These are phyloP conservation scores for Melipona quadrifasciata DNA, from an alignment of 1,140 invertebrate species.

Conservation along the genomic window DNA sequence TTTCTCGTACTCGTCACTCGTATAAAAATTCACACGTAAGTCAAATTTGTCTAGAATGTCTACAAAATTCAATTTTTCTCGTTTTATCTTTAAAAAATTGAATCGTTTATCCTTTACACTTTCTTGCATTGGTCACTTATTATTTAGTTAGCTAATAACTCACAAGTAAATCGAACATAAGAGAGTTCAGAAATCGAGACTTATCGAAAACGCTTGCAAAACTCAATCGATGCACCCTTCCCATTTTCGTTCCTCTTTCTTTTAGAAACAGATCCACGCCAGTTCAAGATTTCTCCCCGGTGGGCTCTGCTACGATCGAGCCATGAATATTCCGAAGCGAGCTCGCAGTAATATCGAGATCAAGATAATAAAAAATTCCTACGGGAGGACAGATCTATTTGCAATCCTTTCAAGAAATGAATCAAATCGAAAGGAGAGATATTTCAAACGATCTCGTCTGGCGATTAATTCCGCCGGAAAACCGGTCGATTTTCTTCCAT, in stretches of 20 bases:
- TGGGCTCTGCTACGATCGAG: not conserved
- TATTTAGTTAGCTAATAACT: no score
- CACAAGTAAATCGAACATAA: no score
- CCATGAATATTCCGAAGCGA: slow-evolving; percentile 39
- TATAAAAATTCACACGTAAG: no score
- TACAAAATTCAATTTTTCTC: no score
- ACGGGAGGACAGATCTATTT: slow-evolving; percentile 25
- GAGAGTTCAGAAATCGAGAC: not conserved
- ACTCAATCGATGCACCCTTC: no score
- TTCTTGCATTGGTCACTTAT: no score
- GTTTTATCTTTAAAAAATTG: no score
- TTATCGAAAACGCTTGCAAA: not conserved
- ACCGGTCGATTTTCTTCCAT: not conserved
- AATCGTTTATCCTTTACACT: no score
- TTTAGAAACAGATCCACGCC: not conserved
- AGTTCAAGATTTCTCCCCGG: not conserved
- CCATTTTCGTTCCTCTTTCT: fast-evolving
- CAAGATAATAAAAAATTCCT: slow-evolving; percentile 43
- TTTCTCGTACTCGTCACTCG: no score
- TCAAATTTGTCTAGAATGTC: no score
- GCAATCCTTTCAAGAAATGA: slow-evolving; percentile 44
- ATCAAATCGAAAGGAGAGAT: slow-evolving; percentile 25
- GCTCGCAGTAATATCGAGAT: slow-evolving; percentile 23
- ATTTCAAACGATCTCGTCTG: slow-evolving; percentile 22
- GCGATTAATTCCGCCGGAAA: slow-evolving; percentile 31